These are phyloP conservation scores for Hippocampus kuda DNA, from an alignment of 2,797 vertebrate genomes.

Conservation along the genomic window DNA sequence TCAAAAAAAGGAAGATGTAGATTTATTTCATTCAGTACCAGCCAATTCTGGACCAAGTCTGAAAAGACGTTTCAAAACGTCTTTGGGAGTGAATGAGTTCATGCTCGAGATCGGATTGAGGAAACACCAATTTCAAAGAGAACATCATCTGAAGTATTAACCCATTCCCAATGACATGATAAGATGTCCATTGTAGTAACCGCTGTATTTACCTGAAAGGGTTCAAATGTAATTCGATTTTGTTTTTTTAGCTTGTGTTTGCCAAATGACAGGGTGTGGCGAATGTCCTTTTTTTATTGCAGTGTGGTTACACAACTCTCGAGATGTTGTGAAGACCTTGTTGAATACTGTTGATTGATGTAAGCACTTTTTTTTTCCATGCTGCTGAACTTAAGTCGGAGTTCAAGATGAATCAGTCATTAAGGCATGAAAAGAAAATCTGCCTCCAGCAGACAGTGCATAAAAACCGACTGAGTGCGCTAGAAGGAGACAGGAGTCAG, in stretches of 20 bases:
- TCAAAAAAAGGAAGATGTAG: background rate
- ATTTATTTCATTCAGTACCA: too few relatives aligned
- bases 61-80: too few relatives aligned
- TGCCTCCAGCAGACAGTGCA: constrained; percentile 4
- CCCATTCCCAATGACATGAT: too few relatives aligned
- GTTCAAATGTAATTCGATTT: background rate
- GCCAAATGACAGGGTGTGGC: background rate
- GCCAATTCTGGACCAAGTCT: too few relatives aligned
- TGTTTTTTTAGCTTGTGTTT: background rate
- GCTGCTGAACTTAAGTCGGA: constrained; percentile 6
- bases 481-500: background rate
- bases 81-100: too few relatives aligned
- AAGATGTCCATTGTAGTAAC: too few relatives aligned
- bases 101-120: background rate
- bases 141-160: background rate
- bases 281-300: background rate
- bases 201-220: too few relatives aligned
- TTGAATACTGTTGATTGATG: constrained; percentile 3
- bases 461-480: background rate
- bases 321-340: background rate
- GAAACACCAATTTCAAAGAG: background rate
- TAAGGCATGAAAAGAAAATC: constrained; percentile 1
- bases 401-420: constrained; percentile 6
- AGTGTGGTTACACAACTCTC: background rate
- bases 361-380: background rate